These are phyloP conservation scores for Proisotoma minuta DNA, from an alignment of 2,888 invertebrate genomes.

Conservation along the genomic window DNA sequence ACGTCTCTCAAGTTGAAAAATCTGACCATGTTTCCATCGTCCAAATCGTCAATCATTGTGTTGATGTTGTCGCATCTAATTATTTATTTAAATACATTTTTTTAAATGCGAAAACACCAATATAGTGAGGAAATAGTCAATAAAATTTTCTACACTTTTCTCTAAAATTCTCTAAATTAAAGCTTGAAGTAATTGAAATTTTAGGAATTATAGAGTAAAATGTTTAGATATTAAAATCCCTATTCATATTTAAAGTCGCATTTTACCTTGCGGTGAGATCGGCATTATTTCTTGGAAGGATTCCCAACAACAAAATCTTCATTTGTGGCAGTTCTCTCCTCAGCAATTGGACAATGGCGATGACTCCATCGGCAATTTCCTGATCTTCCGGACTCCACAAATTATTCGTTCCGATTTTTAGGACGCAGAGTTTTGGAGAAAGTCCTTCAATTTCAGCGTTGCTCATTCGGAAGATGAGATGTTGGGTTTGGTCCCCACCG, in stretches of 20 bases:
- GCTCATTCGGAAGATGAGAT: constrained; percentile 55
- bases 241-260: neutral
- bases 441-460: constrained; percentile 56
- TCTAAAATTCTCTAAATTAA: too few relatives aligned
- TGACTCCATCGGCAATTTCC: constrained; percentile 52
- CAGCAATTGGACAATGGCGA: constrained; percentile 51
- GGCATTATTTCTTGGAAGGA: constrained; percentile 12
- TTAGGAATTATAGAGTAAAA: neutral
- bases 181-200: too few relatives aligned
- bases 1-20: constrained; percentile 31
- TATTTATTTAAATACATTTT: too few relatives aligned
- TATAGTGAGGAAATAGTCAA: too few relatives aligned
- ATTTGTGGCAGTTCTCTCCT: constrained; percentile 23
- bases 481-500: constrained; percentile 54
- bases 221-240: neutral
- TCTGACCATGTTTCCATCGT: constrained; percentile 20
- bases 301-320: constrained; percentile 17
- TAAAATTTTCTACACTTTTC: too few relatives aligned
- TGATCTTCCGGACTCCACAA: constrained; percentile 51
- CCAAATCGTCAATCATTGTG: neutral
- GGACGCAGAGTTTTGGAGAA: constrained; percentile 55
- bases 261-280: neutral
- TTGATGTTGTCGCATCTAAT: constrained; percentile 9
- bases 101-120: too few relatives aligned
- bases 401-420: constrained; percentile 55